phyloP scores from a whole-genome alignment of 2,888 invertebrate genomes.

The Drosophila phalerata region DNA sequence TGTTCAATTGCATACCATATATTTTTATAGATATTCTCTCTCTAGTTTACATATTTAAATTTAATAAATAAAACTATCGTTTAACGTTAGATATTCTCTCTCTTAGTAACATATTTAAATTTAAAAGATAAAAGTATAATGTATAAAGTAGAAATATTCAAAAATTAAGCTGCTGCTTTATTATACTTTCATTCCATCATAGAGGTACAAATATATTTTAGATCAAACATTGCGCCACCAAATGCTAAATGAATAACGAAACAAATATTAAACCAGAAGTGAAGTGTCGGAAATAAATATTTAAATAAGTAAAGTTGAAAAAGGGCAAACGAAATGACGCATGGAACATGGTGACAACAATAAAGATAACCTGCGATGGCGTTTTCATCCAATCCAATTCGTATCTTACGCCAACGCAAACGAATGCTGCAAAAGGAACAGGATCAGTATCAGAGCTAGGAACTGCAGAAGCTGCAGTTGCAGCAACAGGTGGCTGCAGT shows the following conservation, averaged over 20 bases:
- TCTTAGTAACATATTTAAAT: too few species aligned
- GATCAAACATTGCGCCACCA: background rate
- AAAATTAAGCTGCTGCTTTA: background rate
- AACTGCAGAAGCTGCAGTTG: constrained; percentile 15
- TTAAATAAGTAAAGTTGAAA: constrained; percentile 8
- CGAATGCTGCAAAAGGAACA: constrained; percentile 33
- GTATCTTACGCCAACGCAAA: constrained; percentile 77
- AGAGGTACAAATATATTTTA: background rate
- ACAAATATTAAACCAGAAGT: background rate
- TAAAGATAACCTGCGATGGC: constrained; percentile 85
- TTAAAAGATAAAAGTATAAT: too few species aligned
- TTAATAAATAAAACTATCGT: background rate
- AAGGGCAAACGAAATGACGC: constrained; percentile 48
- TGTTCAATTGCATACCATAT: background rate
- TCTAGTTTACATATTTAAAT: background rate
- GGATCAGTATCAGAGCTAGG: constrained; percentile 7
- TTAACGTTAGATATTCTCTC: background rate
- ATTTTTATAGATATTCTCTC: background rate
- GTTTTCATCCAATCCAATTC: constrained; percentile 85
- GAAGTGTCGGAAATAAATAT: constrained; percentile 13
- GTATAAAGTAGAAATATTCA: background rate
- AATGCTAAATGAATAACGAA: background rate
- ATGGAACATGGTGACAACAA: constrained; percentile 85
- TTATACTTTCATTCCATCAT: background rate
- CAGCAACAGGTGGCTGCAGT: constrained; percentile 32